These are phyloP conservation scores for Eupithecia abbreviata DNA, from an alignment of 2,888 invertebrate species.

Conservation along the genomic window DNA sequence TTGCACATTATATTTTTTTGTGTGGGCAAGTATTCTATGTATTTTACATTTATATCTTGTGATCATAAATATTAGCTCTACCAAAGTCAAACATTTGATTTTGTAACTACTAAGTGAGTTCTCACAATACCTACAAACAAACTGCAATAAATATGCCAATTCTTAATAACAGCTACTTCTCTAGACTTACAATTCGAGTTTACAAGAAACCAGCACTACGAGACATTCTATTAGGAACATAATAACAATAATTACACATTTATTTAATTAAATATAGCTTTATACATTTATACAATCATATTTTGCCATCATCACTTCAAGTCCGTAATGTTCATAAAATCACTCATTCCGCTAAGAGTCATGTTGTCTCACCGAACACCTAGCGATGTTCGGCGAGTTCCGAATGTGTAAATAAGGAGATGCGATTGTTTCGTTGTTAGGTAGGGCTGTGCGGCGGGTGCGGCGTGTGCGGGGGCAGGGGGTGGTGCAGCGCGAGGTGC, in stretches of 20 bases:
- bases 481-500: conserved; percentile 67
- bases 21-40: conserved; percentile 7
- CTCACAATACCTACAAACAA: conserved; percentile 37
- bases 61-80: conserved; percentile 34
- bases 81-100: conserved; percentile 28
- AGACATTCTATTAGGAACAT: conserved; percentile 81
- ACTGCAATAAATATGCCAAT: conserved; percentile 41
- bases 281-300: conserved; percentile 67
- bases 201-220: conserved; percentile 68
- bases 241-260: conserved; percentile 77
- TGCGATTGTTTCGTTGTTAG: conserved; percentile 56
- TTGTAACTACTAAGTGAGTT: conserved; percentile 29
- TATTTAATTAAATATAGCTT: conserved; percentile 72
- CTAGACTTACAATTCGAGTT: conserved; percentile 56
- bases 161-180: conserved; percentile 34
- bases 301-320: conserved; percentile 20
- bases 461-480: conserved; percentile 70
- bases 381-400: conserved; percentile 35
- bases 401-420: conserved; percentile 40
- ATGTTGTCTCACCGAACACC: conserved; percentile 9
- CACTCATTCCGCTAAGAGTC: not conserved
- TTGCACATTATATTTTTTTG: conserved; percentile 68
- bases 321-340: conserved; percentile 10
- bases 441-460: conserved; percentile 78
- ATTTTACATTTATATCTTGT: not conserved